Conservation (phyloP, 2,888 invertebrate species). For the Rhagophthalmus giganteus region DNA sequence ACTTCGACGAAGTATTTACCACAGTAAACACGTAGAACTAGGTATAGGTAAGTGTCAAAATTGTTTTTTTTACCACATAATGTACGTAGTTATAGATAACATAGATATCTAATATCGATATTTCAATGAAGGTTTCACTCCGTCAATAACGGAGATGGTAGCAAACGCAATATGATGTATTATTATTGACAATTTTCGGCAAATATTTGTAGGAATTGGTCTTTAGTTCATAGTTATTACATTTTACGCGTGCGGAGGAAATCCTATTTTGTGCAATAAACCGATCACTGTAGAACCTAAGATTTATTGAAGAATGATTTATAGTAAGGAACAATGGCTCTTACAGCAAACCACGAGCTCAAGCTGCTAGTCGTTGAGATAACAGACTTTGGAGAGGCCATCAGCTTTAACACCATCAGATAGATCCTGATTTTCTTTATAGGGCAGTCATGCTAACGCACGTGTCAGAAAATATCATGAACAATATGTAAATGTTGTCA, state of each 20-base stretch:
- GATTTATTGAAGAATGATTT: constrained; percentile 48
- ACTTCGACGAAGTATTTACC: no score
- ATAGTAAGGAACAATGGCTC: constrained; percentile 41
- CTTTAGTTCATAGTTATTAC: constrained; percentile 40
- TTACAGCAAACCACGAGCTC: constrained; percentile 24
- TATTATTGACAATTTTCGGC: constrained; percentile 27
- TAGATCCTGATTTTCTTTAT: constrained; percentile 15
- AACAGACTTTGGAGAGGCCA: constrained; percentile 20
- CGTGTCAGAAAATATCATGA: constrained; percentile 9
- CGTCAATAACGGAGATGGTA: no score
- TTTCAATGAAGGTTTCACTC: no score
- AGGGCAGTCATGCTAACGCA: constrained; percentile 13
- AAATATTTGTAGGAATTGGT: constrained; percentile 40
- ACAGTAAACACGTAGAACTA: no score
- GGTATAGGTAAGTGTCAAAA: no score
- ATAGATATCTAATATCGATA: no score
- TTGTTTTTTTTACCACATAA: no score
- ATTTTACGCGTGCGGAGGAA: constrained; percentile 39
- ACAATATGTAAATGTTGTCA: constrained; percentile 12
- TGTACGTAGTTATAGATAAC: no score
- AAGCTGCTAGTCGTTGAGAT: constrained; percentile 23
- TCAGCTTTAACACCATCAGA: constrained; percentile 26
- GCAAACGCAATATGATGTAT: constrained; percentile 20
- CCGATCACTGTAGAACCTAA: constrained; percentile 44
- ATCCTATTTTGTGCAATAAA: constrained; percentile 42